Base-by-base conservation (phyloP, 1,140 invertebrate species). In the Euwallacea similis region DNA sequence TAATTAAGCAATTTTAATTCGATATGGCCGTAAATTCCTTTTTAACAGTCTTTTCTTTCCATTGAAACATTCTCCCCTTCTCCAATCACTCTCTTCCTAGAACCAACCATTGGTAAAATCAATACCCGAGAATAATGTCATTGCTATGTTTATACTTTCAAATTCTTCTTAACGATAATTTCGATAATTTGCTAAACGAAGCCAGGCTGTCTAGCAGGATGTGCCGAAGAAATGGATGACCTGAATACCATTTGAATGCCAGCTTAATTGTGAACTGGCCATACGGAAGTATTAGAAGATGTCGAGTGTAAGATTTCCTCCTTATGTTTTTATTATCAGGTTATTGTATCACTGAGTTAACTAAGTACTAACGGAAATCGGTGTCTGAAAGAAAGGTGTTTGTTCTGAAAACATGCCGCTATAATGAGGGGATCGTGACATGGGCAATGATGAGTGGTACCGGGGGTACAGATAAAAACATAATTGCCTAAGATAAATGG, bases 141-240 rank as follows among this genome's bases (percentile, higher is more conserved):
- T 50, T 50, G 46, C 46, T 13, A 50, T 50, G 46, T 50, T 50
- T 50, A 13, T 11, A 50, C 46, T 50, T 50, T 50, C 46, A 50
- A 50, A 50, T 50, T 50, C 68, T 47, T 70, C 68, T 65, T 56
- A 68, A 69, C 44, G 72, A 50, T 50, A 50, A 11, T 11, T 50
- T 50, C 46, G 46, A 50, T 50, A 50, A 50, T 50, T 50, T 50
- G 13, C 46, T 50, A 50, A 50, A 46, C 58, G 66, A 68, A 46
- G 66, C 66, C 66, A 60, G 44, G 66, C 66, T 60, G 66, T 68
- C 66, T 68, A 61, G 66, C 66, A 68, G 66, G 66, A 68, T 68
- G 66, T 68, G 54, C n/a, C 16, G 54, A 56, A 56, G 54, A 13
- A 60, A 42, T 44, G 15, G 46, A 60, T 33, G 66, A 60, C 66